A percentile compares a stretch with the other conserved stretches of the same genome.
Evolutionary conservation across 2,113 vertebrate genomes (phyloP).

Genomic region (Oncorhynchus mykiss): DNA sequence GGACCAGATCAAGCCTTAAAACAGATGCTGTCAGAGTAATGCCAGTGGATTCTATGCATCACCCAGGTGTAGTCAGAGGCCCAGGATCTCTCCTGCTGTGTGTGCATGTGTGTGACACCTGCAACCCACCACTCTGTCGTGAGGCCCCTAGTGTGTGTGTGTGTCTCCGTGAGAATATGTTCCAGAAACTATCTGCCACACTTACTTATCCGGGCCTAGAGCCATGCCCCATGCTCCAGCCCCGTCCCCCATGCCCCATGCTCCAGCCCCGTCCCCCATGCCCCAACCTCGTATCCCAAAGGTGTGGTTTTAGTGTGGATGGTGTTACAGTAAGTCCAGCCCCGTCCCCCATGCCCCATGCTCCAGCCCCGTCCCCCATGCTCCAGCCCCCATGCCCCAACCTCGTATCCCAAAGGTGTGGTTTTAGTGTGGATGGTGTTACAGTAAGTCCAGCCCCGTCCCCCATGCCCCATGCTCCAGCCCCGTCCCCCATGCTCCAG

Average conservation of each 20-base stretch:
- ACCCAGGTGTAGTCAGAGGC: slow-evolving; percentile 46
- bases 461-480: slow-evolving; percentile 15
- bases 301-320: no score
- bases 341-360: no score
- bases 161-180: slow-evolving; percentile 46
- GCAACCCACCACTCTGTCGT: slow-evolving; percentile 26
- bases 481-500: slow-evolving; percentile 27
- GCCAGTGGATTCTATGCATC: slow-evolving; percentile 15
- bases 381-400: no score
- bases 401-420: no score
- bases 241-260: not conserved
- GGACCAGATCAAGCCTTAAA: slow-evolving; percentile 45
- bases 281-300: no score
- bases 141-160: slow-evolving; percentile 9
- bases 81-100: not conserved
- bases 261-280: slow-evolving; percentile 16
- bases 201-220: slow-evolving; percentile 38
- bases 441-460: no score
- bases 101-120: slow-evolving; percentile 36
- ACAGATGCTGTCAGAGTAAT: slow-evolving; percentile 36
- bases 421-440: no score
- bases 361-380: no score
- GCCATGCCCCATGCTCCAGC: slow-evolving; percentile 36
- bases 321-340: no score
- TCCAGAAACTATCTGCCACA: slow-evolving; percentile 42